Evolutionary conservation across 2,797 vertebrate species (phyloP).

Genomic region (Diceros bicornis): DNA sequence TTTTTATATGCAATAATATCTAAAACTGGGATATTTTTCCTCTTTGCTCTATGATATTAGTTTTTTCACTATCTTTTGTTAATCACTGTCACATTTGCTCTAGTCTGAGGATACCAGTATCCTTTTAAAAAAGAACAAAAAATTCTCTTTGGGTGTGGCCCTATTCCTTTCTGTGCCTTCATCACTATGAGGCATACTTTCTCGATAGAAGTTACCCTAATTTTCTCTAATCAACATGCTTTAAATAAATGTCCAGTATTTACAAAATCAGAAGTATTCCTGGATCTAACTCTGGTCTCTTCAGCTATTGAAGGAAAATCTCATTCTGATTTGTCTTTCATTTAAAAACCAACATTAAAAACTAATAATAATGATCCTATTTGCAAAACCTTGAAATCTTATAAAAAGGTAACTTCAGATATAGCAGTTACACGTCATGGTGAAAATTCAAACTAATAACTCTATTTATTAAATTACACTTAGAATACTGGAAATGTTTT

Average conservation of each 20-base stretch:
- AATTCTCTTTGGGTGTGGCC: neutral
- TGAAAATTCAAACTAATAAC: conserved; percentile 35
- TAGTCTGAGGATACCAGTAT: neutral
- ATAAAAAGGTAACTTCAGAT: conserved; percentile 17
- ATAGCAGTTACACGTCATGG: neutral
- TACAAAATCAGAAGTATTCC: conserved; percentile 25
- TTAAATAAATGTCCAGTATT: conserved; percentile 48
- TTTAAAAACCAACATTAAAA: conserved; percentile 22
- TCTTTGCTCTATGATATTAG: neutral
- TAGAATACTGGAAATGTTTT: conserved; percentile 47
- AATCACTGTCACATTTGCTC: conserved; percentile 20
- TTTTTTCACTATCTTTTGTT: conserved; percentile 35
- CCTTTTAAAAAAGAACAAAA: conserved; percentile 4
- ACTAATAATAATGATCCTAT: conserved; percentile 6
- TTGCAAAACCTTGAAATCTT: neutral
- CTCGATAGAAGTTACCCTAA: conserved; percentile 36
- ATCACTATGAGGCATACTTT: conserved; percentile 27
- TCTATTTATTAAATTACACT: conserved; percentile 40
- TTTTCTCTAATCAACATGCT: conserved; percentile 21
- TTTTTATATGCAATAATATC: conserved; percentile 10
- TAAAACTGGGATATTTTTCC: neutral
- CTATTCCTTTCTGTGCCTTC: neutral
- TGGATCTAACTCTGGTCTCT: conserved; percentile 8
- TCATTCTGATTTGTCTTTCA: neutral
- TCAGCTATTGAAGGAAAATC: conserved; percentile 28